Evolutionary conservation across 2,797 vertebrate species (phyloP).

Genomic region (Sphenopsis melanotis): DNA sequence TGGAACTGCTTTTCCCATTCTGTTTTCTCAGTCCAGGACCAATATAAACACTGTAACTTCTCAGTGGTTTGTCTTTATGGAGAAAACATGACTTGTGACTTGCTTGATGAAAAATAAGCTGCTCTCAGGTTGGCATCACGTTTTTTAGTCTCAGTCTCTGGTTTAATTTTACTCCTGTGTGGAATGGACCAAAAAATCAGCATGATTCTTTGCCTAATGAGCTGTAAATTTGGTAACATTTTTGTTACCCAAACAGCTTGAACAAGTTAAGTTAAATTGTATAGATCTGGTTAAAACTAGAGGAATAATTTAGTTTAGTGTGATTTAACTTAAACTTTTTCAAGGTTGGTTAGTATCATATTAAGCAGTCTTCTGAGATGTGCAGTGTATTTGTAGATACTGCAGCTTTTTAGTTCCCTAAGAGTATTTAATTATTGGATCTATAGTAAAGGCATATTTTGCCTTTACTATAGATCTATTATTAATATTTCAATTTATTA

Average conservation of each 20-base stretch:
- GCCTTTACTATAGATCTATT: neutral
- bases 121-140: fast-evolving
- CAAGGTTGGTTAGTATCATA: neutral
- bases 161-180: neutral
- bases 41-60: neutral
- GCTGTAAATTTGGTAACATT: neutral
- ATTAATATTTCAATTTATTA: neutral
- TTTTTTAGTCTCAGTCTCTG: neutral
- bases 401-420: neutral
- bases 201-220: neutral
- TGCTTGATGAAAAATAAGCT: neutral
- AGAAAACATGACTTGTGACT: neutral
- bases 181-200: neutral
- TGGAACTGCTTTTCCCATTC: neutral
- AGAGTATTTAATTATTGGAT: neutral
- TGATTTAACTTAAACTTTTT: neutral
- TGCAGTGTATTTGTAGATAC: neutral
- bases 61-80: neutral
- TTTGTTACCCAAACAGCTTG: neutral
- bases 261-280: neutral
- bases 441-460: neutral
- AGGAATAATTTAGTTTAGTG: neutral
- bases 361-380: neutral
- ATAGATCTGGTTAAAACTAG: neutral
- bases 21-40: neutral